phyloP scores from a whole-genome alignment of 2,888 invertebrate species.

The Sminthurinus aureus region DNA sequence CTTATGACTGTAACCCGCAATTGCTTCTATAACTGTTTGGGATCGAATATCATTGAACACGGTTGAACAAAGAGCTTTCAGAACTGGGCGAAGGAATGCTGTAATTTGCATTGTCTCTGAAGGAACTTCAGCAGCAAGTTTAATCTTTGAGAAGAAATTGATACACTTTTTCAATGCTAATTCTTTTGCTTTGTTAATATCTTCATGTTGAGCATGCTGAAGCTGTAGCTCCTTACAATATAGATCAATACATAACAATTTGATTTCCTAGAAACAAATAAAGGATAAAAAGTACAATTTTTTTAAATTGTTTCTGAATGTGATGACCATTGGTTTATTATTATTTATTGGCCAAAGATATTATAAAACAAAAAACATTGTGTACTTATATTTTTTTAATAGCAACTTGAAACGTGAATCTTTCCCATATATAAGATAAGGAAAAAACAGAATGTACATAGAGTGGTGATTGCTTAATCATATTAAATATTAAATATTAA shows the following conservation, averaged over 20 bases:
- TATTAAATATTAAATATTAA: no score
- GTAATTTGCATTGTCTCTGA: not conserved
- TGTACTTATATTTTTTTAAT: not conserved
- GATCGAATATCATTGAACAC: conserved; percentile 19
- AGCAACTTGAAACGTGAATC: not conserved
- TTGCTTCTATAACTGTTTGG: conserved; percentile 16
- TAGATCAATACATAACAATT: conserved; percentile 8
- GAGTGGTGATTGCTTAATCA: no score
- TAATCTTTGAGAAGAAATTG: conserved; percentile 14
- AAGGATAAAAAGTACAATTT: not conserved
- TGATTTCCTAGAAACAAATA: conserved; percentile 30
- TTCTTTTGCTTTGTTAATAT: no score
- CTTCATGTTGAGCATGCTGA: no score
- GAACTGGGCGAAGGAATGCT: not conserved
- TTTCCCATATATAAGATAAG: no score
- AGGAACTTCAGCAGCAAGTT: conserved; percentile 16
- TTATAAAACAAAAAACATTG: not conserved
- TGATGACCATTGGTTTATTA: not conserved
- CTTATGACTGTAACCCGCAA: not conserved
- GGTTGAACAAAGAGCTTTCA: conserved; percentile 4
- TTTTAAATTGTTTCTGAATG: no score
- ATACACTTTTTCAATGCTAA: not conserved
- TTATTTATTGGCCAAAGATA: no score
- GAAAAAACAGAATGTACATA: no score
- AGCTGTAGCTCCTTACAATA: not conserved